A percentile compares a stretch with the other conserved stretches of the same genome.
Conservation (phyloP, 2,888 invertebrate genomes). For the Acanthosoma haemorrhoidale region DNA sequence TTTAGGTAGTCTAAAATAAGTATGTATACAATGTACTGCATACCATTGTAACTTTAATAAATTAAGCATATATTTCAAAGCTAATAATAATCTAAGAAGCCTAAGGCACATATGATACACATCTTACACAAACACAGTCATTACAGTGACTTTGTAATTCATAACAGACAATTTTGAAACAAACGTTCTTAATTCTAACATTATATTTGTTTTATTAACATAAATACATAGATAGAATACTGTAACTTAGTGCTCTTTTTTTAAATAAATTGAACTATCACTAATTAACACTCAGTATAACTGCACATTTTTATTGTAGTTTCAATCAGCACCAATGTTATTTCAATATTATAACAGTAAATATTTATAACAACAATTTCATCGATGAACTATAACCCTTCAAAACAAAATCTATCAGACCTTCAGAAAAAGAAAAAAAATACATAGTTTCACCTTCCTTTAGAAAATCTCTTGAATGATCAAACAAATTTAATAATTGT, state of each 20-base stretch:
- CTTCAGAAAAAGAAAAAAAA: too few species aligned
- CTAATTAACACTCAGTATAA: background rate
- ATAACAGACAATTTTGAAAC: slow-evolving; percentile 11
- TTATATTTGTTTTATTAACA: background rate
- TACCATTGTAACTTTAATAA: background rate
- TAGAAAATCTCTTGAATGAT: too few species aligned
- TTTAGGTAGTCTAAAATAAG: background rate
- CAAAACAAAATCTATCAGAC: too few species aligned
- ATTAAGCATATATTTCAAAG: background rate
- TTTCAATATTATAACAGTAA: background rate
- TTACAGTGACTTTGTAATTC: background rate
- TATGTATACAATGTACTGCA: background rate
- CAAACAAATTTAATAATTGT: too few species aligned
- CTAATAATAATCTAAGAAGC: background rate
- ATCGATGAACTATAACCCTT: too few species aligned
- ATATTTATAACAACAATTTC: too few species aligned
- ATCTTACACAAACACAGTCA: slow-evolving; percentile 2
- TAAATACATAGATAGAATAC: background rate
- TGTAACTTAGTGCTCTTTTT: background rate
- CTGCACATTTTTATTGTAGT: background rate
- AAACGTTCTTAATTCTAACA: background rate
- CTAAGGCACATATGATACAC: slow-evolving; percentile 20
- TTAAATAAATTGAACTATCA: background rate
- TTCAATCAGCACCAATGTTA: background rate
- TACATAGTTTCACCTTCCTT: too few species aligned